A percentile compares a stretch with the other conserved stretches of the same genome.
Evolutionary conservation across 2,888 invertebrate genomes (phyloP).

Genomic region (Morinoia aosen): DNA sequence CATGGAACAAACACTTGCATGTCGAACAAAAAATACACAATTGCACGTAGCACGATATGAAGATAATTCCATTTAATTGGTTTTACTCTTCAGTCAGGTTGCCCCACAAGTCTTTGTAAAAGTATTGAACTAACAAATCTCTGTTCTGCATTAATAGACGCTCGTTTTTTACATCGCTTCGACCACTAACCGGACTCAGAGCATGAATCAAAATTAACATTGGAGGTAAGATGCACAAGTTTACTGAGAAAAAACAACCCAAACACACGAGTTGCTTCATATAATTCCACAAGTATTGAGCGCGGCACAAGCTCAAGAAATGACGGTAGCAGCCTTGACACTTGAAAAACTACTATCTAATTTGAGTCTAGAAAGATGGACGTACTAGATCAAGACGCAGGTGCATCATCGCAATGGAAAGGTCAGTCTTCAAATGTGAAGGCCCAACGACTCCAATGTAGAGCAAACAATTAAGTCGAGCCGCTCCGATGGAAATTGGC

Average conservation of each 20-base stretch:
- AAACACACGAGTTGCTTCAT: not conserved
- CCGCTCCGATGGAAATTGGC: not conserved
- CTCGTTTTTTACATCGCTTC: not conserved
- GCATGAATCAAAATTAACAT: not conserved
- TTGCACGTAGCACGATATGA: not conserved
- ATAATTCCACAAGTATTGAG: not conserved
- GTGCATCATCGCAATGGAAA: not conserved
- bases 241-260: not conserved
- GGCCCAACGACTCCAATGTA: not conserved
- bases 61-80: not conserved
- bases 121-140: not conserved
- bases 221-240: not conserved
- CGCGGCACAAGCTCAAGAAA: not conserved
- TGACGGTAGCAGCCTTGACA: not conserved
- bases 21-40: not conserved
- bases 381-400: not conserved
- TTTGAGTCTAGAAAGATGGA: conserved; percentile 3
- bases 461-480: not conserved
- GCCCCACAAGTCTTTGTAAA: not conserved
- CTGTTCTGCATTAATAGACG: not conserved
- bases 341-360: conserved; percentile 2
- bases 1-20: not conserved
- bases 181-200: not conserved
- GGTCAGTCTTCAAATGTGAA: not conserved
- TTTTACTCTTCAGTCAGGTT: not conserved